Base-by-base conservation (phyloP, 1,140 invertebrate species). In the Xylocopa sonorina region DNA sequence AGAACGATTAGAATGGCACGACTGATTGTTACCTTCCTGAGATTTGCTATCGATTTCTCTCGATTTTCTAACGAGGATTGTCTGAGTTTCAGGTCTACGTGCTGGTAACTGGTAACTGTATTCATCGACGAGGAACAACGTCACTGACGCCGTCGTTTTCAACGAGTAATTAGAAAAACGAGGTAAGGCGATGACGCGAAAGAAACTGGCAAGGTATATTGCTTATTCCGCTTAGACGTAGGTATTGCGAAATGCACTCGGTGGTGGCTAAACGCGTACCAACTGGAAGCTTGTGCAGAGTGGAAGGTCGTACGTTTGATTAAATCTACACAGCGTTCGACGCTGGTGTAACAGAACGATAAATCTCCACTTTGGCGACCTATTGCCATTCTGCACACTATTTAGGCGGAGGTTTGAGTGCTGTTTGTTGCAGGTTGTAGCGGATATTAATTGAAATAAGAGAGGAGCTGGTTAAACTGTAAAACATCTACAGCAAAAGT, bases 191-290 rank as follows among this genome's bases (percentile, higher is more conserved):
- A 21, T 64, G 63, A 43, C 18, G 62, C 27, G 43, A 46, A 64
- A 64, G 41, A 18, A 64, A 64, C 41, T 48, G 63, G 41, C n/a
- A 46, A 46, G 41, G 41, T 64, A 64, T n/a, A n/a, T n/a, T n/a
- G 21, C 7, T 46, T 29, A 64, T 64, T 34, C 63, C 12, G 41
- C 18, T 14, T 2, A 38, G 6, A 48, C 16, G 7, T n/a, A n/a
- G n/a, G n/a, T 2, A 12, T 48, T 48, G 21, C 41, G 63, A 64
- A 64, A 64, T 21, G 41, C 46, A 21, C 21, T 29, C 27, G 18
- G 53, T 16, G 27, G 53, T 57, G n/a, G 29, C 9, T 29, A 27
- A 29, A 58, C 57, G 0, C 7, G 29, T 34, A 0, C 57, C 21
- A 29, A 34, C 57, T 64, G 21, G 29, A 27, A 21, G 18, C 24